phyloP scores from a whole-genome alignment of 2,888 invertebrate genomes.

The Hymenopus coronatus region DNA sequence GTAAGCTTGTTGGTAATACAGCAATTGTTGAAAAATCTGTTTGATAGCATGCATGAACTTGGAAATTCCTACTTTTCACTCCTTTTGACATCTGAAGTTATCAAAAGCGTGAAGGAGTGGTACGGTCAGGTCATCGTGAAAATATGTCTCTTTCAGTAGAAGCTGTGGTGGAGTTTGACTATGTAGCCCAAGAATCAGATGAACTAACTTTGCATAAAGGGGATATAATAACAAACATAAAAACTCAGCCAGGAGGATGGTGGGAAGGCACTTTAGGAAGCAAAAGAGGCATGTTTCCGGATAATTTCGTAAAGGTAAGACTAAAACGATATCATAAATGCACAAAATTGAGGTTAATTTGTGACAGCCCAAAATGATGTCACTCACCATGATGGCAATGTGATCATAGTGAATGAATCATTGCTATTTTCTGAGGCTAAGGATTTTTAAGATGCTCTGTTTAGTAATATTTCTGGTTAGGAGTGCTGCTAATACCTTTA shows the following conservation, averaged over 20 bases:
- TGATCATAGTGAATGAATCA: too few relatives aligned
- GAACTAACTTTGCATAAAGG: constrained; percentile 81
- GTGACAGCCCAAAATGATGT: too few relatives aligned
- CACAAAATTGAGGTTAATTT: too few relatives aligned
- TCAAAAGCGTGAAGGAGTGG: neutral
- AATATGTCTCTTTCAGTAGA: constrained; percentile 56
- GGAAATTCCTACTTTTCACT: neutral
- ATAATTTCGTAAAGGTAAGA: constrained; percentile 78
- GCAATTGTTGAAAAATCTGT: neutral
- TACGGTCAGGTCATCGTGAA: neutral
- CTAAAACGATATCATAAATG: neutral
- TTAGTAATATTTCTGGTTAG: too few relatives aligned
- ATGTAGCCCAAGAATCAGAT: constrained; percentile 79
- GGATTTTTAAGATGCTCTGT: too few relatives aligned
- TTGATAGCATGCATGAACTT: neutral
- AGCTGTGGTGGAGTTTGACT: constrained; percentile 83
- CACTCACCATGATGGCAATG: too few relatives aligned
- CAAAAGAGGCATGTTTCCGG: constrained; percentile 86
- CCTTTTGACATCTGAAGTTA: constrained; percentile 15
- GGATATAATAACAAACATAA: constrained; percentile 77
- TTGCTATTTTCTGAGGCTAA: too few relatives aligned
- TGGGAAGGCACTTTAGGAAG: constrained; percentile 85
- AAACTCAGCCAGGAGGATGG: constrained; percentile 80
- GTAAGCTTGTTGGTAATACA: constrained; percentile 17
- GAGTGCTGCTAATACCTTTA: too few relatives aligned